phyloP scores from a whole-genome alignment of 2,113 vertebrate genomes.

The Cephalopholis sonnerati region DNA sequence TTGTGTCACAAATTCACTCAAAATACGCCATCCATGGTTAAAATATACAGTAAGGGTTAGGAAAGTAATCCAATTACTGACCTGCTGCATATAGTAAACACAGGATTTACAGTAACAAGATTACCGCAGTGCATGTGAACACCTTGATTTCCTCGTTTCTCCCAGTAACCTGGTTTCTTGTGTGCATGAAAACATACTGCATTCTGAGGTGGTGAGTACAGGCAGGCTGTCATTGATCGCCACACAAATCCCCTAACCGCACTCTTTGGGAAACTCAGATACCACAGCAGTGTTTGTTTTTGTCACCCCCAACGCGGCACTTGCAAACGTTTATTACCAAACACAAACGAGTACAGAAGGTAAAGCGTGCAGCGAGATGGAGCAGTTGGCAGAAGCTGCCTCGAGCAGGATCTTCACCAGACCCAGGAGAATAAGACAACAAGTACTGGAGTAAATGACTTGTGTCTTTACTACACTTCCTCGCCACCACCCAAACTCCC shows the following conservation, averaged over 20 bases:
- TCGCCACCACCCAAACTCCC: slow-evolving; percentile 58
- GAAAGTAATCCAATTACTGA: slow-evolving; percentile 23
- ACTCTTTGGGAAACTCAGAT: slow-evolving; percentile 54
- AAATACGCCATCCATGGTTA: slow-evolving; percentile 34
- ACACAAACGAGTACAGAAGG: slow-evolving; percentile 50
- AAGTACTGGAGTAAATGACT: slow-evolving; percentile 73
- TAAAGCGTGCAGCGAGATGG: slow-evolving; percentile 43
- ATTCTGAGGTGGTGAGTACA: slow-evolving; percentile 35
- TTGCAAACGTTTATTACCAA: slow-evolving; percentile 63
- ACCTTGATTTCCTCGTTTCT: slow-evolving; percentile 29
- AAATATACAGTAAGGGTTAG: slow-evolving; percentile 22
- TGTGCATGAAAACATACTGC: slow-evolving; percentile 26
- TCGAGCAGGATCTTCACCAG: slow-evolving; percentile 63
- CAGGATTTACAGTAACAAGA: slow-evolving; percentile 18
- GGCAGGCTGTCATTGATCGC: slow-evolving; percentile 54
- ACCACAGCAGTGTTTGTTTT: slow-evolving; percentile 67
- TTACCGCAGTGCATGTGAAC: slow-evolving; percentile 29
- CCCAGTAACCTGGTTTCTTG: slow-evolving; percentile 7
- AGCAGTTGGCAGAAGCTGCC: slow-evolving; percentile 62
- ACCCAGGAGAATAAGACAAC: slow-evolving; percentile 72
- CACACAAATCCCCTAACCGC: slow-evolving; percentile 45
- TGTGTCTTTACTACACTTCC: slow-evolving; percentile 71
- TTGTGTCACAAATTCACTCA: slow-evolving; percentile 27
- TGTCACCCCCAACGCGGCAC: slow-evolving; percentile 51
- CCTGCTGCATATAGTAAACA: slow-evolving; percentile 23